Conservation (phyloP, 1,140 invertebrate species). For the Oryzaephilus surinamensis region DNA sequence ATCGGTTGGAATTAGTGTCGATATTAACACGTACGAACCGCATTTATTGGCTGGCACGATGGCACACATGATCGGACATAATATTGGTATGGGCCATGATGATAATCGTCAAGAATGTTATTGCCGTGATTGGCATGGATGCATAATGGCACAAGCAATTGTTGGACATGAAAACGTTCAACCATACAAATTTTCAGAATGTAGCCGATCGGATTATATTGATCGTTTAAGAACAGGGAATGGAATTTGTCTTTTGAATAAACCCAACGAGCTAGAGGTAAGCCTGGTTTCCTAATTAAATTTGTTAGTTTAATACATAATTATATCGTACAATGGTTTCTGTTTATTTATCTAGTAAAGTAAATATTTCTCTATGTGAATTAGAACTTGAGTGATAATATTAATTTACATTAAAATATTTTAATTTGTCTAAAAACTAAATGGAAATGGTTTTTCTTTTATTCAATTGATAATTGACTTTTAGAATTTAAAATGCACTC, state of each 20-base stretch:
- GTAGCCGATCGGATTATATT: conserved; percentile 77
- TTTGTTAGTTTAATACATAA: no score
- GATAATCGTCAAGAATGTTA: conserved; percentile 76
- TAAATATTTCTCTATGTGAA: no score
- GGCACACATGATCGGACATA: conserved; percentile 95
- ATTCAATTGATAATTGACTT: no score
- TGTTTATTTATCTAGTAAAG: no score
- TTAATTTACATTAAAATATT: no score
- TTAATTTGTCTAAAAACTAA: no score
- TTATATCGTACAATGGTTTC: no score
- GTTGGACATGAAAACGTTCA: conserved; percentile 83
- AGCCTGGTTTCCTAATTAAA: conserved; percentile 15
- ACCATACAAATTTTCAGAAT: conserved; percentile 88
- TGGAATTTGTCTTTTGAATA: conserved; percentile 80
- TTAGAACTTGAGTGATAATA: no score
- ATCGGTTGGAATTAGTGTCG: conserved; percentile 84
- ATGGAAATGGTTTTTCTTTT: no score
- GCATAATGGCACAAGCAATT: conserved; percentile 89
- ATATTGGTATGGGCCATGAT: conserved; percentile 91
- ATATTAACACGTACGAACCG: conserved; percentile 85
- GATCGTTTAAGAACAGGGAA: conserved; percentile 65
- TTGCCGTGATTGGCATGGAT: conserved; percentile 89
- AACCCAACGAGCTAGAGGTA: conserved; percentile 83
- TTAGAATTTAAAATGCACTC: no score
- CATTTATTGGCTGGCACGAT: conserved; percentile 86